A percentile compares a stretch with the other conserved stretches of the same genome.
Evolutionary conservation across 2,888 invertebrate genomes (phyloP).

Genomic region (Sarcophaga caerulescens): DNA sequence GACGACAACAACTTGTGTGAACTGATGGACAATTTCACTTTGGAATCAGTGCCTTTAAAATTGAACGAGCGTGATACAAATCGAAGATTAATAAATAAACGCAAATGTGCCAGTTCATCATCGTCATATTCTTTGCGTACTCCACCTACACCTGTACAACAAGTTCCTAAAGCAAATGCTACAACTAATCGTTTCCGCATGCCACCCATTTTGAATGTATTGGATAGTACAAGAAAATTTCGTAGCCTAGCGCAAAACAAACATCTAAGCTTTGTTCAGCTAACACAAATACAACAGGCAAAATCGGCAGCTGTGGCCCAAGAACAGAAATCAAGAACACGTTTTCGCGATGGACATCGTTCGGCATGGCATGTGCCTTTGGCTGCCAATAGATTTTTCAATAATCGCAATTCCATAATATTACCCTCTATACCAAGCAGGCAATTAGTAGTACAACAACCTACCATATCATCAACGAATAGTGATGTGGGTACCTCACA

Average conservation of each 20-base stretch:
- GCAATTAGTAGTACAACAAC: slow-evolving; percentile 48
- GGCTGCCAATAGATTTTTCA: slow-evolving; percentile 73
- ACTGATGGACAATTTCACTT: slow-evolving; percentile 54
- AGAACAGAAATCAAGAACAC: slow-evolving; percentile 45
- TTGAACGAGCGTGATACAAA: slow-evolving; percentile 71
- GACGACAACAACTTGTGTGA: slow-evolving; percentile 44
- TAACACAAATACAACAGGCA: slow-evolving; percentile 75
- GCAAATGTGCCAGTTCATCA: slow-evolving; percentile 57
- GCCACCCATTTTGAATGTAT: slow-evolving; percentile 79
- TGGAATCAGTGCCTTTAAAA: slow-evolving; percentile 74
- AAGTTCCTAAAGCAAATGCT: slow-evolving; percentile 53
- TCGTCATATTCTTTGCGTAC: slow-evolving; percentile 51
- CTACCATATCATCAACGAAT: slow-evolving; percentile 43
- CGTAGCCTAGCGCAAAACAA: slow-evolving; percentile 73
- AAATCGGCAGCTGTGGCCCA: slow-evolving; percentile 76
- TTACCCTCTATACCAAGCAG: slow-evolving; percentile 73
- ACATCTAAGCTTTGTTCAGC: slow-evolving; percentile 77
- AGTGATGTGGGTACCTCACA: slow-evolving; percentile 48
- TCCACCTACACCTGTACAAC: slow-evolving; percentile 45
- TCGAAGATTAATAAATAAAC: slow-evolving; percentile 27
- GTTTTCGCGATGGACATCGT: slow-evolving; percentile 39
- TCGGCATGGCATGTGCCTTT: slow-evolving; percentile 76
- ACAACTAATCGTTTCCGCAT: slow-evolving; percentile 72
- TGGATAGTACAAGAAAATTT: slow-evolving; percentile 77
- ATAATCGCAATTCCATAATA: slow-evolving; percentile 77